phyloP scores from a whole-genome alignment of 1,140 invertebrate genomes.

The Nasonia vitripennis region DNA sequence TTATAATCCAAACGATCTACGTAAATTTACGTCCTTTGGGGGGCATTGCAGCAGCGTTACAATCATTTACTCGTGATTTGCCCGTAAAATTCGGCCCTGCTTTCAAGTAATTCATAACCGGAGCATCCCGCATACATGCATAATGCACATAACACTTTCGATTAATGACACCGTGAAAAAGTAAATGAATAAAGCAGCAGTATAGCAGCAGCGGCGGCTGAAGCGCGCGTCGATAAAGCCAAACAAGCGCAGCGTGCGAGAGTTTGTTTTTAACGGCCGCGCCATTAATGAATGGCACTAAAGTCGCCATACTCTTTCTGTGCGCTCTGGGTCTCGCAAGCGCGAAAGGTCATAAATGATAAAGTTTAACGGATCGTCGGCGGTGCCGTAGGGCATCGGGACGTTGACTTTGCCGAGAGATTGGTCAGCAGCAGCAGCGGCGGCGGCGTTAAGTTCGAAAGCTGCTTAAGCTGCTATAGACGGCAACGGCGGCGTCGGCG shows the following conservation, averaged over 20 bases:
- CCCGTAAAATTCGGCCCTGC: not conserved
- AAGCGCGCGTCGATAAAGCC: not conserved
- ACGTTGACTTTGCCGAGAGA: not conserved
- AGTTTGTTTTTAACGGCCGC: slow-evolving; percentile 27
- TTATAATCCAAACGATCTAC: not conserved
- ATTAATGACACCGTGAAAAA: slow-evolving; percentile 20
- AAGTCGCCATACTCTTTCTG: not conserved
- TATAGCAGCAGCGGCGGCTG: too few relatives aligned
- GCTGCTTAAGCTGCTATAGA: slow-evolving; percentile 27
- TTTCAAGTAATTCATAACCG: not conserved
- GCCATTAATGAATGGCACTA: slow-evolving; percentile 30
- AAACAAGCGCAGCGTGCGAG: not conserved
- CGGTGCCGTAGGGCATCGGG: not conserved
- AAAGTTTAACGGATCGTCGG: slow-evolving; percentile 46
- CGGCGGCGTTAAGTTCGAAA: slow-evolving; percentile 31
- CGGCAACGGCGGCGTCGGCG: not conserved
- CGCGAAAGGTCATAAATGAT: slow-evolving; percentile 38
- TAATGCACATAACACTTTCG: slow-evolving; percentile 16
- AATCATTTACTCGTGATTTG: not conserved
- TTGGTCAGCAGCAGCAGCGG: slow-evolving; percentile 9
- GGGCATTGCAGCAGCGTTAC: not conserved
- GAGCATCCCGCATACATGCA: not conserved
- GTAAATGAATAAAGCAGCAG: not conserved
- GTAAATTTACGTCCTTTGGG: not conserved
- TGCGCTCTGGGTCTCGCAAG: not conserved